A percentile compares a stretch with the other conserved stretches of the same genome.
Conservation (phyloP, 2,797 vertebrate genomes). For the Gallinago solitaria region DNA sequence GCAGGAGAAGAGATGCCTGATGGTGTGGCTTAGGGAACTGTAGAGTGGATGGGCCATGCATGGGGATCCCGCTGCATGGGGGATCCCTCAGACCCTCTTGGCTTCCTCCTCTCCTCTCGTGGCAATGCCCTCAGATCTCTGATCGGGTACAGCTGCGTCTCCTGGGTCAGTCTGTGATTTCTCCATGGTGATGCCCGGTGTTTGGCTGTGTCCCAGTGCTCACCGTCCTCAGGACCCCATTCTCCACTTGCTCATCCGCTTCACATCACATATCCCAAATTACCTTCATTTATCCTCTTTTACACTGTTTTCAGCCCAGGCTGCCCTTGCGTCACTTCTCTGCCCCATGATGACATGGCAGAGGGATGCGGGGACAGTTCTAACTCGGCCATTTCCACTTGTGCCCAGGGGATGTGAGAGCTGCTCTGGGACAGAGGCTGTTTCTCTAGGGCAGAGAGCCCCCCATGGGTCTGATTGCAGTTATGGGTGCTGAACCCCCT, state of each 20-base stretch:
- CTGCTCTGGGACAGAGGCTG: accelerated
- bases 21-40: neutral
- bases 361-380: neutral
- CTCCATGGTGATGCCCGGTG: neutral
- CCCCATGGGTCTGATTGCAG: accelerated
- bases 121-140: neutral
- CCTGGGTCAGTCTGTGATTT: neutral
- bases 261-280: neutral
- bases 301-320: neutral
- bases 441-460: neutral
- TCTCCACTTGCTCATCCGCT: neutral
- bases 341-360: neutral
- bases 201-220: neutral
- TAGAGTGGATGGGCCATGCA: neutral
- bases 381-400: neutral
- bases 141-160: neutral
- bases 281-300: neutral
- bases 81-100: neutral
- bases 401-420: neutral
- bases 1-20: neutral
- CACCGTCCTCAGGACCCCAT: neutral
- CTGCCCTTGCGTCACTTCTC: neutral
- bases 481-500: neutral
- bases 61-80: neutral
- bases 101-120: neutral